phyloP scores from a whole-genome alignment of 2,888 invertebrate species.

The Scrobipalpa costella region DNA sequence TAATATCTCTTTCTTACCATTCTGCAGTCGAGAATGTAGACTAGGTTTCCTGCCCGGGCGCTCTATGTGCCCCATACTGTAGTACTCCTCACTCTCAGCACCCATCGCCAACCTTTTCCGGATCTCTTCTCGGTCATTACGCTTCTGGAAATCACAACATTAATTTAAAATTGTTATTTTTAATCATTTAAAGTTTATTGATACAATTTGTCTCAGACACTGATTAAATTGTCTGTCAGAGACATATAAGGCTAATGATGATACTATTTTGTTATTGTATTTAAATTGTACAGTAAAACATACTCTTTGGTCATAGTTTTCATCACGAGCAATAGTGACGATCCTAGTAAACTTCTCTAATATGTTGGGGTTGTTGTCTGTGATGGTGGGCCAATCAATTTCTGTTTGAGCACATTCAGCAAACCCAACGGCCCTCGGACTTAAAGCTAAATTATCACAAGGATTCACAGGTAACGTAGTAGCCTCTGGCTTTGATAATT shows the following conservation, averaged over 20 bases:
- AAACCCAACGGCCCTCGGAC: slow-evolving; percentile 78
- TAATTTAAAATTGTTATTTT: background rate
- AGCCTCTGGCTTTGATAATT: slow-evolving; percentile 55
- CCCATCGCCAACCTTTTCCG: slow-evolving; percentile 93
- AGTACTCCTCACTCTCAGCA: slow-evolving; percentile 87
- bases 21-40: slow-evolving; percentile 92
- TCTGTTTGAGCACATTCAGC: slow-evolving; percentile 70
- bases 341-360: slow-evolving; percentile 76
- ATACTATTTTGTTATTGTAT: no score
- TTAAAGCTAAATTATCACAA: slow-evolving; percentile 70
- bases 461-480: slow-evolving; percentile 47
- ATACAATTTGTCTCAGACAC: no score
- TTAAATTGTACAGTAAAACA: slow-evolving; percentile 23
- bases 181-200: background rate
- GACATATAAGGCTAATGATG: no score
- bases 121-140: slow-evolving; percentile 96
- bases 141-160: slow-evolving; percentile 80
- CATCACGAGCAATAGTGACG: slow-evolving; percentile 55
- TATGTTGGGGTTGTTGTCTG: slow-evolving; percentile 72
- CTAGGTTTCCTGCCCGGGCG: slow-evolving; percentile 91
- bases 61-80: slow-evolving; percentile 81
- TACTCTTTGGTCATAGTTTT: slow-evolving; percentile 56
- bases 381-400: slow-evolving; percentile 80
- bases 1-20: slow-evolving; percentile 81
- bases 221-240: no score